Evolutionary conservation across 1,140 invertebrate species (phyloP).

Genomic region (Bombyx mori): DNA sequence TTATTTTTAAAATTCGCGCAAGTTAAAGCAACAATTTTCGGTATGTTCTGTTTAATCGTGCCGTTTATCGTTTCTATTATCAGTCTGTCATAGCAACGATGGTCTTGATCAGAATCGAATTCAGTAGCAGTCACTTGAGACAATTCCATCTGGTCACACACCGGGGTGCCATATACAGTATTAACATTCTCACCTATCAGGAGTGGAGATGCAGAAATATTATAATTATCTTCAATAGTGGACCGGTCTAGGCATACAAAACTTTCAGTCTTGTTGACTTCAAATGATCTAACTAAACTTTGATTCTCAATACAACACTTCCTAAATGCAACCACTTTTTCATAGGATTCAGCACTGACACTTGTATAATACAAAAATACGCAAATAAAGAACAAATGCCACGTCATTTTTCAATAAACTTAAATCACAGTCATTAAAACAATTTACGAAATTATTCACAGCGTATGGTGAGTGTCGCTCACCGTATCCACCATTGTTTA

Average conservation of each 20-base stretch:
- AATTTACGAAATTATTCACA: slow-evolving; percentile 33
- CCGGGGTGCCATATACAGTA: slow-evolving; percentile 36
- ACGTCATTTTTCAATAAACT: slow-evolving; percentile 27
- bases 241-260: slow-evolving; percentile 38
- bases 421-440: slow-evolving; percentile 14
- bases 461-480: slow-evolving; percentile 46
- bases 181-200: slow-evolving; percentile 28
- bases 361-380: slow-evolving; percentile 16
- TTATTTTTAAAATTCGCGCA: slow-evolving; percentile 30
- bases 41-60: slow-evolving; percentile 36
- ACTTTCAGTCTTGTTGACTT: slow-evolving; percentile 23
- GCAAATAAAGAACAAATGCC: slow-evolving; percentile 28
- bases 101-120: slow-evolving; percentile 19
- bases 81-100: slow-evolving; percentile 44
- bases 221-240: slow-evolving; percentile 20
- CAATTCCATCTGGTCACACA: slow-evolving; percentile 31
- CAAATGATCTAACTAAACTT: slow-evolving; percentile 38
- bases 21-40: slow-evolving; percentile 41
- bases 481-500: slow-evolving; percentile 46
- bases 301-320: slow-evolving; percentile 46
- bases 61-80: slow-evolving; percentile 38
- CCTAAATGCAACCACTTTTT: slow-evolving; percentile 29
- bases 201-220: slow-evolving; percentile 32
- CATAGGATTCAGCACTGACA: slow-evolving; percentile 17
- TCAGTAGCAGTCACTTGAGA: slow-evolving; percentile 14